A percentile compares a stretch with the other conserved stretches of the same genome.
Conservation (phyloP, 2,113 vertebrate species). For the Caretta caretta region DNA sequence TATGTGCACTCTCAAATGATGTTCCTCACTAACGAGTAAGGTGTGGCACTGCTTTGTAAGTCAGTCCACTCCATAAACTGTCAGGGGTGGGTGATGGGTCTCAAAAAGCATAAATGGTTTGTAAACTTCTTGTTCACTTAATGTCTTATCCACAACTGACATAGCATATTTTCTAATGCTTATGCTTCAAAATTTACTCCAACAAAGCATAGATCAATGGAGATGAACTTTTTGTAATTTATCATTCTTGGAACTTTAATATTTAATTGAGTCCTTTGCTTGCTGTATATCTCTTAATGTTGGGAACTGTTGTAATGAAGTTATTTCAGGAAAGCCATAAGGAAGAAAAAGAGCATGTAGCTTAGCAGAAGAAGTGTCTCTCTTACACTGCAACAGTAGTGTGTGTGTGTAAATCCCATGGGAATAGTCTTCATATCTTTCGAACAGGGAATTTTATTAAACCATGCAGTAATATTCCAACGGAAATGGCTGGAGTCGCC, state of each 20-base stretch:
- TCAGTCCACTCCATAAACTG: neutral
- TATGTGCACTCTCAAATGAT: neutral
- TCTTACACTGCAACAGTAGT: neutral
- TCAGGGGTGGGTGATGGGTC: fast-evolving
- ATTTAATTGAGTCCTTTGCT: neutral
- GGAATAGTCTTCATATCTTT: neutral
- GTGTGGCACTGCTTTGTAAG: fast-evolving
- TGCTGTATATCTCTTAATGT: neutral
- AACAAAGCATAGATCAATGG: neutral
- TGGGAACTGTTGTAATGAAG: neutral
- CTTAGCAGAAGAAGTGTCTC: neutral
- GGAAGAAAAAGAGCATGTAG: neutral
- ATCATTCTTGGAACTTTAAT: neutral
- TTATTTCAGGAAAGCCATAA: neutral
- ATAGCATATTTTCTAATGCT: neutral
- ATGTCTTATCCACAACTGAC: neutral
- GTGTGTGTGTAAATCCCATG: neutral
- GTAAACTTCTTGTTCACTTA: neutral
- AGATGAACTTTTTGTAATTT: neutral
- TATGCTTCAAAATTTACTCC: neutral
- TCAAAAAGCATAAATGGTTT: neutral
- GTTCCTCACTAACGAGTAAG: neutral
- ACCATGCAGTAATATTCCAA: neutral
- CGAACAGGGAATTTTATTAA: fast-evolving
- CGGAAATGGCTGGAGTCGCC: fast-evolving